A percentile compares a stretch with the other conserved stretches of the same genome.
Evolutionary conservation across 2,113 vertebrate species (phyloP).

Genomic region (Anarhynchus alexandrinus): DNA sequence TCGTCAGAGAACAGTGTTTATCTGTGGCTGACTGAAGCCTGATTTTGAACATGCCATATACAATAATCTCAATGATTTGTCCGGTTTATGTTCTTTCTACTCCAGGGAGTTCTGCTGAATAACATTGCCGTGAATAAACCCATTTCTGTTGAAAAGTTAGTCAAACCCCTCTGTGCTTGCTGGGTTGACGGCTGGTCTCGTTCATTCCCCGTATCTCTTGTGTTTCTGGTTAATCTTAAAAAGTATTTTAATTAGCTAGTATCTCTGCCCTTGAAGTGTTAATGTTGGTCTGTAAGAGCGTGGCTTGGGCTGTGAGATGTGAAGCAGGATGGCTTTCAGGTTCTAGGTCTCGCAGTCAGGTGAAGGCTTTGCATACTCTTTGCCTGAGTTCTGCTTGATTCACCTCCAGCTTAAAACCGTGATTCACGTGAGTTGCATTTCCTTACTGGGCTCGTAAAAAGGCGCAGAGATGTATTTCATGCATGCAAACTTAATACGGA

Average conservation of each 20-base stretch:
- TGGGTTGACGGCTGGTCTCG: neutral
- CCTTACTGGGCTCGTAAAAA: neutral
- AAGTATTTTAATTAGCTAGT: neutral
- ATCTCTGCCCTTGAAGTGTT: neutral
- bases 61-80: neutral
- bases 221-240: neutral
- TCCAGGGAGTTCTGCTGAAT: neutral
- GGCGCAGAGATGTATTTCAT: neutral
- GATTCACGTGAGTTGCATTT: constrained; percentile 13
- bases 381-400: constrained; percentile 9
- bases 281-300: neutral
- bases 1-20: constrained; percentile 42
- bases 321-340: neutral
- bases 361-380: neutral
- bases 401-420: neutral
- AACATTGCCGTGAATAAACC: neutral
- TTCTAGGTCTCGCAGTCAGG: neutral
- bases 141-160: neutral
- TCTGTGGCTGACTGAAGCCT: neutral
- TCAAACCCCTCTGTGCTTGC: neutral
- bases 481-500: neutral
- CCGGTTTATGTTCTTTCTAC: neutral
- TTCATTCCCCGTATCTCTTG: neutral
- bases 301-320: neutral
- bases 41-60: neutral